Evolutionary conservation across 2,797 vertebrate species (phyloP), one percentile per base, ranked within the genome.

Genomic region (Sebastes iracundus): DNA sequence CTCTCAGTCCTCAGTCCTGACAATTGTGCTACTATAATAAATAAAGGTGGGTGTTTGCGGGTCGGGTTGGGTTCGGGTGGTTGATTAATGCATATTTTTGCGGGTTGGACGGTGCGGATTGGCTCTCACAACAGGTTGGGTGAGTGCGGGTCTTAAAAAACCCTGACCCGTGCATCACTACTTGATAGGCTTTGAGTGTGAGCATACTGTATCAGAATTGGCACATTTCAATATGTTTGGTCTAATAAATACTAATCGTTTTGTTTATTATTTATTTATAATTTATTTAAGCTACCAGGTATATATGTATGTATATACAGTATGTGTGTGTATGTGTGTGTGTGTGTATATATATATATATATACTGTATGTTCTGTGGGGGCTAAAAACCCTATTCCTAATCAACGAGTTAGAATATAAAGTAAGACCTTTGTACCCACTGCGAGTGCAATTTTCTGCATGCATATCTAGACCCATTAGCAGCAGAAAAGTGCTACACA

Each of bases 391-490:
- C 42, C 12, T 69, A 32, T 58, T 64, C 18, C 64, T 23, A 75
- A 63, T 69, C 60, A 80, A 20, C 20, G 11, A 71, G 75, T 79
- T 60, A 30, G 14, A 80, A 59, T 22, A 74, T 52, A 65, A 68
- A 83, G 79, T 66, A 56, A 61, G 69, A 77, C 82, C 75, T 80
- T 75, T 82, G 61, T 79, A 42, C 35, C 66, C 55, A 70, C 52
- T 33, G 56, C 7, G 33, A 74, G 56, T 70, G 72, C 30, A 82
- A 63, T 87, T 88, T 82, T 71, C 79, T 38, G 38, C 84, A 25
- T 87, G 68, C 49, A 69, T 78, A 78, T 88, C 38, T 35, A 38
- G 64, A 78, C 58, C 90, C 86, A 90, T 93, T 90, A 94, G 84
- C 73, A 71, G 62, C 53, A 73, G 38, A 80, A 85, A 65, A 69